These are phyloP conservation scores for Agrochola litura DNA, from an alignment of 2,888 invertebrate species.

Conservation along the genomic window DNA sequence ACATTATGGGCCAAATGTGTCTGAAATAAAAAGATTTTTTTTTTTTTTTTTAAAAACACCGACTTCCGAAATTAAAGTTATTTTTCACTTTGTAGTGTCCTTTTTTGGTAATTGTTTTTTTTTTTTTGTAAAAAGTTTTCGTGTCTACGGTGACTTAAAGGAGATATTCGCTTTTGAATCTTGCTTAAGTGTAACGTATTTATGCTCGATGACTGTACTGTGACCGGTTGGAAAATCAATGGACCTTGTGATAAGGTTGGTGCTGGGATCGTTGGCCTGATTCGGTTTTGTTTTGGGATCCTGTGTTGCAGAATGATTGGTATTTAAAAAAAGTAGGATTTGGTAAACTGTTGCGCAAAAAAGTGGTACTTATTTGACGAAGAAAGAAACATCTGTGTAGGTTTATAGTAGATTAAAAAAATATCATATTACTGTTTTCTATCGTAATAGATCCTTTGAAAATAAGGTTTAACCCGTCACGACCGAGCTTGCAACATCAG, in stretches of 20 bases:
- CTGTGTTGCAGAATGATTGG: neutral
- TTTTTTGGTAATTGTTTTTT: no score
- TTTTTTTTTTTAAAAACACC: no score
- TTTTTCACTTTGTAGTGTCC: no score
- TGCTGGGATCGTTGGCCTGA: neutral
- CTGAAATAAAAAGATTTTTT: no score
- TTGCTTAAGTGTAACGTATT: no score
- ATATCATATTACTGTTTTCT: no score
- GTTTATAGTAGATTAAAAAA: no score
- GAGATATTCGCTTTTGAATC: no score
- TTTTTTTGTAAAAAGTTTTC: no score
- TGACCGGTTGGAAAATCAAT: conserved; percentile 34
- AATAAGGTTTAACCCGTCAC: neutral
- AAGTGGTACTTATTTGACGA: neutral
- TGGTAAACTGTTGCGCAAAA: neutral
- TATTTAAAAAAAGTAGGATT: neutral
- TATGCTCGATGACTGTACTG: neutral
- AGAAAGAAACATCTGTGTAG: neutral
- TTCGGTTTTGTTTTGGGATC: neutral
- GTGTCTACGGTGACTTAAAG: no score
- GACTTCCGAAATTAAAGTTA: no score
- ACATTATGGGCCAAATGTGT: no score
- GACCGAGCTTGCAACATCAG: neutral
- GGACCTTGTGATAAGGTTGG: conserved; percentile 8
- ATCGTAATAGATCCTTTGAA: neutral